phyloP scores from a whole-genome alignment of 2,113 vertebrate species.

The Erinaceus europaeus region DNA sequence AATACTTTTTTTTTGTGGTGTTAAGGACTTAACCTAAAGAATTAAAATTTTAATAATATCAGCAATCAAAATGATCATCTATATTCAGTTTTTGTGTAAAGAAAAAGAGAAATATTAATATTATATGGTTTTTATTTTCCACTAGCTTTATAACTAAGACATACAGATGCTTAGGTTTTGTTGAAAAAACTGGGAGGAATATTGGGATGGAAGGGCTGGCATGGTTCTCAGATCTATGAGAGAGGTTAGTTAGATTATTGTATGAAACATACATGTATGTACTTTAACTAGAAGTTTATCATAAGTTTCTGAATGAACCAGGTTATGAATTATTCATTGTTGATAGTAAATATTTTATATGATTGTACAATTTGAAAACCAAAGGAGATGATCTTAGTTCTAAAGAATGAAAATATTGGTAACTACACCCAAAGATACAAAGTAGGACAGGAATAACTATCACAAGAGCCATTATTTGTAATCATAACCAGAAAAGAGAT shows the following conservation, averaged over 20 bases:
- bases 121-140: neutral
- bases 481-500: neutral
- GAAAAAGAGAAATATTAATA: constrained; percentile 26
- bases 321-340: neutral
- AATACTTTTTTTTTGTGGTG: neutral
- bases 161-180: neutral
- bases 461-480: neutral
- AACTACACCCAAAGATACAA: neutral
- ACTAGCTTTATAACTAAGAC: neutral
- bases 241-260: neutral
- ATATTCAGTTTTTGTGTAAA: neutral
- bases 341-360: neutral
- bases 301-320: neutral
- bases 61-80: neutral
- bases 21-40: neutral
- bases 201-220: neutral
- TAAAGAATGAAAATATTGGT: neutral
- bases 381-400: neutral
- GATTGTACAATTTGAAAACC: neutral
- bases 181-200: neutral
- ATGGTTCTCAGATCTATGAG: neutral
- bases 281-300: neutral
- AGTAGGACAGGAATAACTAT: neutral
- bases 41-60: constrained; percentile 9
- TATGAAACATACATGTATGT: neutral